Evolutionary conservation across 2,113 vertebrate species (phyloP).

Genomic region (Neodon shergylaensis): DNA sequence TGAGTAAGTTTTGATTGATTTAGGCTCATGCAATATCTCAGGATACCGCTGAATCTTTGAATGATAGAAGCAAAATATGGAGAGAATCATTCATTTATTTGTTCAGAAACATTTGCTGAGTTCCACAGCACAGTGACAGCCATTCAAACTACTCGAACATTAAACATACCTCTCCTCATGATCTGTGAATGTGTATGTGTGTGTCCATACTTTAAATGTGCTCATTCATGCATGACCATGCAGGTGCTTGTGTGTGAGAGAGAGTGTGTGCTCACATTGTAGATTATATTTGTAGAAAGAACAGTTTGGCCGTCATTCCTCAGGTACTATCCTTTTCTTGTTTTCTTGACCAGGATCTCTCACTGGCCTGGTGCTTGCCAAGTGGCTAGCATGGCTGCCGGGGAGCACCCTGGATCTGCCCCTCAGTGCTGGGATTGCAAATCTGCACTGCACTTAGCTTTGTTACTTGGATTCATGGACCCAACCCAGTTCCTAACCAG

Average conservation of each 20-base stretch:
- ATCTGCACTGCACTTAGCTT: background rate
- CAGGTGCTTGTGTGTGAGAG: background rate
- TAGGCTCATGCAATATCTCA: background rate
- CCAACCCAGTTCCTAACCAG: background rate
- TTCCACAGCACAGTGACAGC: background rate
- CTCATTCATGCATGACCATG: background rate
- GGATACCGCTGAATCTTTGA: background rate
- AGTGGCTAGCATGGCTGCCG: background rate
- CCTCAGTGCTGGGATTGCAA: background rate
- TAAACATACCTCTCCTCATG: conserved; percentile 1
- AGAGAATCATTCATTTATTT: background rate
- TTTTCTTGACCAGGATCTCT: background rate
- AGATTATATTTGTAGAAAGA: background rate
- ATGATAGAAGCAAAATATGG: background rate
- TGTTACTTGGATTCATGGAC: background rate
- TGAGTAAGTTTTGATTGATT: conserved; percentile 16
- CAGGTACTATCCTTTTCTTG: background rate
- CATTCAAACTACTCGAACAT: background rate
- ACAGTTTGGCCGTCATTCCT: background rate
- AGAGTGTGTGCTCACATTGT: background rate
- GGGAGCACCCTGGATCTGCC: background rate
- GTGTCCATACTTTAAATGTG: background rate
- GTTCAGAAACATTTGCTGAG: conserved; percentile 16
- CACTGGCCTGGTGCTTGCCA: too few relatives aligned
- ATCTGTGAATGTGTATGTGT: background rate